phyloP scores from a whole-genome alignment of 2,797 vertebrate genomes.

The Sebastes paucispinis region DNA sequence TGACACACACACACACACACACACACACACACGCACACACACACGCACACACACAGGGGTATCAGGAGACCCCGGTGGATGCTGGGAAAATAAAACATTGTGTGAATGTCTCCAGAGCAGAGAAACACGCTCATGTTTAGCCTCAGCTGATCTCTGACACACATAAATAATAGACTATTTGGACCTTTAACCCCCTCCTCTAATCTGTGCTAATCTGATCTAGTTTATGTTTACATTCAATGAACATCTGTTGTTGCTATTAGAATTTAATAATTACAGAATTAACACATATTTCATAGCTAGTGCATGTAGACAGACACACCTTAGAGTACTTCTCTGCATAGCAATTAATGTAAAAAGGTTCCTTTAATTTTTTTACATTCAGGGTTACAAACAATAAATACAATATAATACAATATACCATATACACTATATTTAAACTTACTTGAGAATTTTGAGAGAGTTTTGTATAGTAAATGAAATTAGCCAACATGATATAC shows the following conservation, averaged over 20 bases:
- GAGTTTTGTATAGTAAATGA: too few species aligned
- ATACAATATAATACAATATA: too few species aligned
- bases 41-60: background rate
- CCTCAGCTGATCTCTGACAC: constrained; percentile 1
- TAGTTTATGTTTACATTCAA: background rate
- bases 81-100: constrained; percentile 21
- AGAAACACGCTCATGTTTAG: background rate
- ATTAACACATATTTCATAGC: background rate
- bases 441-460: too few species aligned
- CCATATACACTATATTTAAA: too few species aligned
- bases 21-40: constrained; percentile 3
- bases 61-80: constrained; percentile 13
- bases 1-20: constrained; percentile 14
- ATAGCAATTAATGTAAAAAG: background rate
- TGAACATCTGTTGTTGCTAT: background rate
- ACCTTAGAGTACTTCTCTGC: background rate
- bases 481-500: too few species aligned
- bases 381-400: too few species aligned
- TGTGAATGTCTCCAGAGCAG: constrained; percentile 5
- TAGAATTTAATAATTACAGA: background rate
- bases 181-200: background rate
- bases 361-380: accelerated
- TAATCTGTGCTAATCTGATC: background rate
- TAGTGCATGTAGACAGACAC: background rate
- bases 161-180: background rate